These are phyloP conservation scores for Tetrax tetrax DNA, from an alignment of 2,113 vertebrate genomes.

Conservation along the genomic window DNA sequence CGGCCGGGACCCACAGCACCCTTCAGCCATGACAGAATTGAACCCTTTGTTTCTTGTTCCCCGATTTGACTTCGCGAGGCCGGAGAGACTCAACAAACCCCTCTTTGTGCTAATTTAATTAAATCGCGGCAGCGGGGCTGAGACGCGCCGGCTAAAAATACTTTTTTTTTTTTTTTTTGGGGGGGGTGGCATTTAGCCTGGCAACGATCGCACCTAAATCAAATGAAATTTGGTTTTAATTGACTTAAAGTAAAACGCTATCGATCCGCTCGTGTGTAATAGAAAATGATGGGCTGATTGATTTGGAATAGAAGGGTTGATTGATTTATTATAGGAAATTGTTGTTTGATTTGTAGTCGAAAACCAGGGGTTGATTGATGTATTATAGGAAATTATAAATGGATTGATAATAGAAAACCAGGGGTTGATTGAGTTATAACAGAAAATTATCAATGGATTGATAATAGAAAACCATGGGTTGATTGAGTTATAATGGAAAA, in stretches of 20 bases:
- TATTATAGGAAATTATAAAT: neutral
- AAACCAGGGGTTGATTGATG: neutral
- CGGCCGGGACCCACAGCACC: slow-evolving; percentile 60
- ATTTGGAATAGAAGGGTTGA: too few species aligned
- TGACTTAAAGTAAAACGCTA: neutral
- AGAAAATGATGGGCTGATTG: neutral
- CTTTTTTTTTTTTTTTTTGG: slow-evolving; percentile 35
- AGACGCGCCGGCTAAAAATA: slow-evolving; percentile 71
- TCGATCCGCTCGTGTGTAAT: neutral
- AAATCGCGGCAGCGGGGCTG: slow-evolving; percentile 71
- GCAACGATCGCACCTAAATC: fast-evolving
- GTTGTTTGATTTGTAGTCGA: neutral
- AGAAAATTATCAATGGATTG: too few species aligned
- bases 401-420: too few species aligned
- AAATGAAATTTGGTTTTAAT: neutral
- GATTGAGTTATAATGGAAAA: neutral
- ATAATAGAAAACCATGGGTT: too few species aligned
- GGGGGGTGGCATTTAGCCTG: neutral
- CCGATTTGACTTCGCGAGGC: slow-evolving; percentile 34
- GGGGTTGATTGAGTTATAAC: neutral
- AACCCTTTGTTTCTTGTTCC: slow-evolving; percentile 80
- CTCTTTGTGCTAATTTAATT: slow-evolving; percentile 83
- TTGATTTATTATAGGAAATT: too few species aligned
- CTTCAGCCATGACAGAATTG: slow-evolving; percentile 75
- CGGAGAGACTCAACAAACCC: slow-evolving; percentile 72